Conservation (phyloP, 2,888 invertebrate species). For the Drosophila anomelani region DNA sequence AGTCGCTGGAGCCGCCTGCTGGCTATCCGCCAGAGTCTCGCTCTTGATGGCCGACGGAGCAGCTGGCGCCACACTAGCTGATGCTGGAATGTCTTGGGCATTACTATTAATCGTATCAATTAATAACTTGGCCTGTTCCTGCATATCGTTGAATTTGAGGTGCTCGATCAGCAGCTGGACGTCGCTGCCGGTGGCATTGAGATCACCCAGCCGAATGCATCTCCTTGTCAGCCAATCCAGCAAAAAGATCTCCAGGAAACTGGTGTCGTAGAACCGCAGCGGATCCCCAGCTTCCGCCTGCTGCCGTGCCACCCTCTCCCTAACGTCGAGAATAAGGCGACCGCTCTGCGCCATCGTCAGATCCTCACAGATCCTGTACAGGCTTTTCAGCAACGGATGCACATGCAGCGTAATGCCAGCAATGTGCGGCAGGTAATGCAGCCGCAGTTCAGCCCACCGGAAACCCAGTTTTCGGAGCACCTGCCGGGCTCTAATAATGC, state of each 20-base stretch:
- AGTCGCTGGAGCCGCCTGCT: background rate
- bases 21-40: conserved; percentile 2
- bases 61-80: too few species aligned
- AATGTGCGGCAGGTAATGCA: conserved; percentile 82
- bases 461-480: conserved; percentile 84
- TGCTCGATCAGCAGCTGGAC: conserved; percentile 74
- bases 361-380: conserved; percentile 85
- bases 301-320: conserved; percentile 51
- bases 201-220: conserved; percentile 70
- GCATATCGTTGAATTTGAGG: conserved; percentile 78
- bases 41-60: background rate
- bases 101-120: conserved; percentile 65
- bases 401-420: conserved; percentile 82
- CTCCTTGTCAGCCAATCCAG: conserved; percentile 80
- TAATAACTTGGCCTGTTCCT: conserved; percentile 65
- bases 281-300: conserved; percentile 46
- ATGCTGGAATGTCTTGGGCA: conserved; percentile 10
- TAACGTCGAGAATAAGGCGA: conserved; percentile 64
- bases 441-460: conserved; percentile 68
- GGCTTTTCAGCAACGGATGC: conserved; percentile 84
- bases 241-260: conserved; percentile 81
- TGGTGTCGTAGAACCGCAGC: conserved; percentile 75
- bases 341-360: conserved; percentile 79
- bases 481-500: conserved; percentile 84
- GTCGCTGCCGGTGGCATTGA: conserved; percentile 64